Evolutionary conservation across 2,797 vertebrate species (phyloP), one percentile per base, ranked within the genome.

Genomic region (Poecile montanus): DNA sequence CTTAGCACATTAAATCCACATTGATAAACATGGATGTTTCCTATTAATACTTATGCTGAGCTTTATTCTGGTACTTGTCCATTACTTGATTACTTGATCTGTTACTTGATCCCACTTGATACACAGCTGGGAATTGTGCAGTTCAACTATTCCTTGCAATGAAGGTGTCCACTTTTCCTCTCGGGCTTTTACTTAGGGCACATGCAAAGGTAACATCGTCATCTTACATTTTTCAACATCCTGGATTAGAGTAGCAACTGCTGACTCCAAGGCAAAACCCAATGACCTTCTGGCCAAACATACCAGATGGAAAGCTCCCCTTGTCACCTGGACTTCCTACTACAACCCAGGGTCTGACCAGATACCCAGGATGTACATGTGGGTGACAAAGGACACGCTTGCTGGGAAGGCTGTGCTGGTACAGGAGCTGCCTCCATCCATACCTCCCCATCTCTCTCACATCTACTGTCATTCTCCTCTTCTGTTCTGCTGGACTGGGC

Each of bases 331-430:
- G 34, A 57, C 20, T 67, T 89, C 54, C 71, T 32, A 2, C 63
- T 30, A 6, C 23, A 70, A 7, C 6, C 42, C 48, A 34, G 56
- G 40, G 32, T 42, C 26, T 70, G 57, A 45, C 15, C 73, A 75
- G 50, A 29, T 9, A 9, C 29, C 13, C 3, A 1, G 16, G 27
- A 1, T 21, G 13, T 53, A 45, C 27, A 1, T 8, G 17, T 32
- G 45, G 23, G 48, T 73, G 74, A 70, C 72, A 79, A 34, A 73
- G 45, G 56, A 38, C 54, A 54, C 1, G 1, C 7, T 5, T 47
- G 6, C 8, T 70, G 76, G 16, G 57, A 27, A 30, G 63, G 34
- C 48, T 68, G 11, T 36, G 38, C 57, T 70, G 38, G 27, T 38
- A 11, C 16, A 36, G 60, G 34, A 79, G 29, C 30, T 74, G 61